Conservation (phyloP, 2,113 vertebrate genomes). For the Dasyurus viverrinus region DNA sequence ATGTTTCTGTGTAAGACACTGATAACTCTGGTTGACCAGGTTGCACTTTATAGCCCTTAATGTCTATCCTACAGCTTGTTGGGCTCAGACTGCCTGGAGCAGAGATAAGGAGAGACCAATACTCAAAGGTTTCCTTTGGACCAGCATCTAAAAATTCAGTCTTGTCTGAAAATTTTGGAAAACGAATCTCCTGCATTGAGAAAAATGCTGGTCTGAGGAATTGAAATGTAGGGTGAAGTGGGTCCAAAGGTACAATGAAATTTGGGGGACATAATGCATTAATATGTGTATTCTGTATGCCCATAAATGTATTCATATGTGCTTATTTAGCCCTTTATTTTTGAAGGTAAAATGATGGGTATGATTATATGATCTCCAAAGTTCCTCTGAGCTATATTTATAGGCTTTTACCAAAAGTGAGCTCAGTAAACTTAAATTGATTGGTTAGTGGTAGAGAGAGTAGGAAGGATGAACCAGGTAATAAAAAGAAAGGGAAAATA, state of each 20-base stretch:
- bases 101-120: conserved; percentile 57
- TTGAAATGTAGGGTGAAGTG: conserved; percentile 59
- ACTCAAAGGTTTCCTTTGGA: conserved; percentile 25
- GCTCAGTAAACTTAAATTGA: background rate
- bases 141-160: conserved; percentile 64
- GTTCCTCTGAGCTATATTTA: background rate
- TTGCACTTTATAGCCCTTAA: conserved; percentile 45
- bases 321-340: background rate
- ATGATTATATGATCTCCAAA: no score
- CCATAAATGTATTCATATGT: no score
- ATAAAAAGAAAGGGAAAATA: background rate
- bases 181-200: conserved; percentile 33
- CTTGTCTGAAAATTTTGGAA: conserved; percentile 58
- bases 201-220: conserved; percentile 57
- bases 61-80: conserved; percentile 37
- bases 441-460: conserved; percentile 18
- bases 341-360: background rate
- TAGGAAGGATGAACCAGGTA: conserved; percentile 30
- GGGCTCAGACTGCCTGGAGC: conserved; percentile 27
- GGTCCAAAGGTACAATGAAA: conserved; percentile 53
- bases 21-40: conserved; percentile 36
- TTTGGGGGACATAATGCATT: conserved; percentile 19
- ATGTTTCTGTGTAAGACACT: conserved; percentile 38
- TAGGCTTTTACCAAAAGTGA: conserved; percentile 47
- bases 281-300: no score